Conservation (phyloP, 2,113 vertebrate genomes). For the Axis porcinus region DNA sequence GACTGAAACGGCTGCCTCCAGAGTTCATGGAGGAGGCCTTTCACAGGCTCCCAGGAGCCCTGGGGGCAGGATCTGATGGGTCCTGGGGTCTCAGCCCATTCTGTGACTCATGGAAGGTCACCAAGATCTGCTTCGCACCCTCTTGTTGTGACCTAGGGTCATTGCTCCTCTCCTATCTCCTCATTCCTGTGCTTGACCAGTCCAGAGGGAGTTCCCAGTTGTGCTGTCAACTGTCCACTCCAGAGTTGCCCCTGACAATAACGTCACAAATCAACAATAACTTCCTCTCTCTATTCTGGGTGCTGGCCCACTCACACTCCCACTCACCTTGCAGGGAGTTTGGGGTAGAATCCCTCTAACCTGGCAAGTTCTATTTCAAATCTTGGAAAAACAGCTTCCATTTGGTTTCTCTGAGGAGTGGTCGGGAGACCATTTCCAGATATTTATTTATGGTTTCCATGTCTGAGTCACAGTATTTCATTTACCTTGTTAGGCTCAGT, state of each 20-base stretch:
- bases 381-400: not conserved
- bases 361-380: not conserved
- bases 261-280: not conserved
- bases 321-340: not conserved
- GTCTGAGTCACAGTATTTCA: not conserved
- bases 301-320: not conserved
- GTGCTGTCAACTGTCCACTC: not conserved
- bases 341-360: not conserved
- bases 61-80: not conserved
- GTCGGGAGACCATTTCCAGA: not conserved
- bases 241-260: not conserved
- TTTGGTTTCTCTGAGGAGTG: not conserved
- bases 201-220: not conserved
- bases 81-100: no score
- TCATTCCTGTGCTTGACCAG: not conserved
- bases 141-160: not conserved
- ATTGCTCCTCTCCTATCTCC: not conserved
- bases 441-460: slow-evolving; percentile 9
- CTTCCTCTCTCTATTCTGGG: not conserved
- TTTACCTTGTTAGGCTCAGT: not conserved
- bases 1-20: not conserved
- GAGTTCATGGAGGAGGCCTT: not conserved
- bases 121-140: not conserved
- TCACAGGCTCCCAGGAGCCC: not conserved
- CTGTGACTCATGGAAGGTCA: not conserved